These are phyloP conservation scores for Rattus rattus DNA, from an alignment of 2,113 vertebrate species.

Conservation along the genomic window DNA sequence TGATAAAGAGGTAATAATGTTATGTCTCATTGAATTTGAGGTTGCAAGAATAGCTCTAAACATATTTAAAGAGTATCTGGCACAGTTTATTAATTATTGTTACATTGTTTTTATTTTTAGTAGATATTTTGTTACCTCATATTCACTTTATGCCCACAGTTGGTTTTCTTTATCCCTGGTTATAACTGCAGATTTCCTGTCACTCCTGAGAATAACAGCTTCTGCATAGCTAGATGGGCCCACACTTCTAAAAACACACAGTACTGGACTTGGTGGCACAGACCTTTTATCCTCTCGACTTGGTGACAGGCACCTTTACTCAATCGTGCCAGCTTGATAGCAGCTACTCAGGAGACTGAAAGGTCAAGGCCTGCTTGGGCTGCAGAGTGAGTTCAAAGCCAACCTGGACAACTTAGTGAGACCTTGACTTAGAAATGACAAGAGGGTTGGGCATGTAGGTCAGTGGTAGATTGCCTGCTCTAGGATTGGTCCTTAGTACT, in stretches of 20 bases:
- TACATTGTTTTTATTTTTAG: conserved; percentile 46
- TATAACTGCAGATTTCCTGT: background rate
- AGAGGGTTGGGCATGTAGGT: background rate
- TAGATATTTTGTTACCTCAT: conserved; percentile 44
- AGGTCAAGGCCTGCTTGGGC: background rate
- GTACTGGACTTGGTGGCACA: background rate
- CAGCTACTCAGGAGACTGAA: background rate
- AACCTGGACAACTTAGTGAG: background rate
- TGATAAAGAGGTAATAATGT: background rate
- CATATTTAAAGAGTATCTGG: conserved; percentile 12
- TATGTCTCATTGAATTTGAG: background rate
- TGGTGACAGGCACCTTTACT: background rate
- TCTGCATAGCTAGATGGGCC: background rate
- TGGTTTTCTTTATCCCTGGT: conserved; percentile 15
- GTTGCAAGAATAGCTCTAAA: conserved; percentile 15
- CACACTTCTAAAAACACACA: background rate
- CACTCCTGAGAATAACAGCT: background rate
- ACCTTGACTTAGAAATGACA: background rate
- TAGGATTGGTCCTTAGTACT: background rate
- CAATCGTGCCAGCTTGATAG: too few species aligned
- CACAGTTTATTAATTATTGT: background rate
- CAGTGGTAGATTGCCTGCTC: too few species aligned
- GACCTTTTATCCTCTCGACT: background rate
- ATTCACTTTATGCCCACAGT: background rate
- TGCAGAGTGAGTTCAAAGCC: background rate